Base-by-base conservation (phyloP, 2,888 invertebrate species). In the Choreutis nemorana region DNA sequence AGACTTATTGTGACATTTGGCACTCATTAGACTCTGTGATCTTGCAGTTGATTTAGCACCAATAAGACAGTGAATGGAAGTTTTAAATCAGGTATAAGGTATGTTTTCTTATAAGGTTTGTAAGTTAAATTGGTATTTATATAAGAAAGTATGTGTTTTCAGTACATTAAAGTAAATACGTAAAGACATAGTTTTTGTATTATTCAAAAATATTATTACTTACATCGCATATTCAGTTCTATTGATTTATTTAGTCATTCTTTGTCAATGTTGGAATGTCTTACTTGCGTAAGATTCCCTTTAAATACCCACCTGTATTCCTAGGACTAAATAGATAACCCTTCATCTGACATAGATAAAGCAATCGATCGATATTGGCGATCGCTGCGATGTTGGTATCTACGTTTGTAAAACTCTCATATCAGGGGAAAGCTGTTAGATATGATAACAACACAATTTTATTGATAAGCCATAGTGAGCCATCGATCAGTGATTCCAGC, bases 361-460 rank as follows among this genome's bases (percentile, higher is more conserved):
- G 45, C 48, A 60, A 64, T 65, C 58, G 33, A 35, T 48, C 51
- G 52, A 56, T 62, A 66, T 58, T 57, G 55, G 55, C 60, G 50
- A n/a, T 54, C 48, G 56, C 42, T 45, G 47, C 41, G 51, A 49
- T n/a, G 56, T 40, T 50, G 48, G 40, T 43, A 46, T 48, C 44
- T 44, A 35, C 48, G 52, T 58, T 57, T 70, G 72, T 71, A 75
- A 70, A 77, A 73, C 61, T 72, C 61, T 61, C 63, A 44, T 71
- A 71, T 73, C 71, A 36, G 60, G 71, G 75, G 72, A 77, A 77
- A 75, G 75, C 75, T 73, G 70, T 50, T 60, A 65, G 78, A 77
- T 77, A 78, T 77, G 78, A 77, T 78, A 78, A 77, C 53, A 60
- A 55, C 53, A 68, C 59, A 65, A 72, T 71, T 67, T 71, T 75